Conservation (phyloP, 2,113 vertebrate species). For the Plectropomus leopardus region DNA sequence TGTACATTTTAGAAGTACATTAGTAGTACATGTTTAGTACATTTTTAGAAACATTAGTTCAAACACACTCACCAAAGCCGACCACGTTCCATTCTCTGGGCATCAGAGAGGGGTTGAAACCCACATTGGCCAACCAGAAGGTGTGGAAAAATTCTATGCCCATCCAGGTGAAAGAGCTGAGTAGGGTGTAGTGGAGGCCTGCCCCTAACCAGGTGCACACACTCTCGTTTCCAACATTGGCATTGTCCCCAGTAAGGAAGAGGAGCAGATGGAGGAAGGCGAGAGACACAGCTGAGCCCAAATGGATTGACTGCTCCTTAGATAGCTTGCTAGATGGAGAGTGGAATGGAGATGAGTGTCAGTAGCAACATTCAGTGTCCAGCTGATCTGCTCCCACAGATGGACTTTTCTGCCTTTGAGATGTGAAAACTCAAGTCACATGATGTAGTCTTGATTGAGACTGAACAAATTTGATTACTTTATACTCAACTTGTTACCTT, state of each 20-base stretch:
- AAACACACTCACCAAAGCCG: slow-evolving; percentile 80
- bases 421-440: no score
- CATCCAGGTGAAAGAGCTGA: slow-evolving; percentile 85
- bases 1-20: no score
- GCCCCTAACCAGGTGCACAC: slow-evolving; percentile 72
- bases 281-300: slow-evolving; percentile 76
- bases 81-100: slow-evolving; percentile 69
- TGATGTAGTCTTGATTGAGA: no score
- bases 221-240: slow-evolving; percentile 60
- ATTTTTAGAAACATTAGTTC: neutral
- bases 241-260: slow-evolving; percentile 77
- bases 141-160: slow-evolving; percentile 82
- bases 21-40: no score
- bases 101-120: slow-evolving; percentile 72
- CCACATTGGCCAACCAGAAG: slow-evolving; percentile 81
- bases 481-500: no score
- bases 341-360: neutral
- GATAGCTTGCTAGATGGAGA: slow-evolving; percentile 29
- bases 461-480: no score
- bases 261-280: slow-evolving; percentile 77
- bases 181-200: slow-evolving; percentile 80
- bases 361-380: no score
- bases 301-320: slow-evolving; percentile 77
- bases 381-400: no score
- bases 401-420: no score